phyloP scores from a whole-genome alignment of 2,888 invertebrate species.

The Hydroisotoma schaefferi region DNA sequence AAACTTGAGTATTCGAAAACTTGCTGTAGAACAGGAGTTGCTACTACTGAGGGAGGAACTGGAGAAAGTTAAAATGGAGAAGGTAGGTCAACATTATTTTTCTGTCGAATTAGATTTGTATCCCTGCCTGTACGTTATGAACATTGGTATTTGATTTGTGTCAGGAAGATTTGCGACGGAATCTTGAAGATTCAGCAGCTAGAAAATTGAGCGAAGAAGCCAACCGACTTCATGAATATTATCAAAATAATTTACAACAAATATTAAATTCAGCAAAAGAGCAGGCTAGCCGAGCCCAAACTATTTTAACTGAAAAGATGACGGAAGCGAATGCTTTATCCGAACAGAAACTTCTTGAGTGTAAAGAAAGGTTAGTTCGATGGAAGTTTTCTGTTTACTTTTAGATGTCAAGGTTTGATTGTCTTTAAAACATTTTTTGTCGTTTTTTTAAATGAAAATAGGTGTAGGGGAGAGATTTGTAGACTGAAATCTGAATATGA shows the following conservation, averaged over 20 bases:
- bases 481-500: slow-evolving; percentile 31
- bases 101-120: no score
- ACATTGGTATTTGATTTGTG: slow-evolving; percentile 14
- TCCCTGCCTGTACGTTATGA: no score
- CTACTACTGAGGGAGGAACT: background rate
- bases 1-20: background rate
- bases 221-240: slow-evolving; percentile 43
- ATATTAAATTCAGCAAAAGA: slow-evolving; percentile 35
- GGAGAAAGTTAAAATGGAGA: background rate
- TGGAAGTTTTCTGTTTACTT: background rate
- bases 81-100: no score
- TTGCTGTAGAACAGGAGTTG: background rate
- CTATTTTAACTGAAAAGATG: slow-evolving; percentile 32
- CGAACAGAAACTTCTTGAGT: slow-evolving; percentile 35
- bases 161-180: slow-evolving; percentile 17
- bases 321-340: slow-evolving; percentile 26
- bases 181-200: slow-evolving; percentile 23
- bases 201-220: slow-evolving; percentile 32
- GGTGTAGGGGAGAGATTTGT: slow-evolving; percentile 30
- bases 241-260: slow-evolving; percentile 41
- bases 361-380: slow-evolving; percentile 31
- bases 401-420: background rate
- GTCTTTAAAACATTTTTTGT: slow-evolving; percentile 1
- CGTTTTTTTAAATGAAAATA: slow-evolving; percentile 12
- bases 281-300: slow-evolving; percentile 36